Evolutionary conservation across 2,113 vertebrate species (phyloP).

Genomic region (Scomber scombrus): DNA sequence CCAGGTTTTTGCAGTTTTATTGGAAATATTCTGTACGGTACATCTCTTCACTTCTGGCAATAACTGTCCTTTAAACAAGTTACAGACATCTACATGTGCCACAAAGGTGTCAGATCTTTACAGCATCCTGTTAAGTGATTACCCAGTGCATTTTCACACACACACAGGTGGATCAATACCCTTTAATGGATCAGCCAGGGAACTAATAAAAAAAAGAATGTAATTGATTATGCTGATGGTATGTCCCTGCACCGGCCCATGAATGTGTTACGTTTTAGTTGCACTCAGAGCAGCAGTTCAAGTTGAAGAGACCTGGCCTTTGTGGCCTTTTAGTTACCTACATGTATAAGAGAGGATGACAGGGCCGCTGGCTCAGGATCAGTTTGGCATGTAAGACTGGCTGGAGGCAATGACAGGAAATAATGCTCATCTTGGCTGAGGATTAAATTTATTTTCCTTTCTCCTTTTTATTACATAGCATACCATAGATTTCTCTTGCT

Average conservation of each 20-base stretch:
- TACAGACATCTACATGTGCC: constrained; percentile 39
- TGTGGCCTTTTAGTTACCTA: constrained; percentile 32
- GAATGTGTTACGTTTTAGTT: constrained; percentile 29
- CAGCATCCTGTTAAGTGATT: constrained; percentile 67
- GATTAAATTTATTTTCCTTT: constrained; percentile 24
- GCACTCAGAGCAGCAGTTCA: constrained; percentile 49
- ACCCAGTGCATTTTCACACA: constrained; percentile 53
- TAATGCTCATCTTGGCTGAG: constrained; percentile 41
- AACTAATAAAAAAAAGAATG: constrained; percentile 64
- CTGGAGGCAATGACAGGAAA: constrained; percentile 36
- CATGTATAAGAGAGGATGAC: constrained; percentile 21
- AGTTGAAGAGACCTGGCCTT: constrained; percentile 49
- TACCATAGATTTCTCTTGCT: constrained; percentile 17
- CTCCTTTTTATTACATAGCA: constrained; percentile 28
- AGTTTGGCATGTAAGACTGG: constrained; percentile 34
- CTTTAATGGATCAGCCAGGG: constrained; percentile 64
- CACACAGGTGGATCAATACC: constrained; percentile 54
- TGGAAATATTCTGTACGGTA: constrained; percentile 26
- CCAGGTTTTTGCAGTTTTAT: constrained; percentile 37
- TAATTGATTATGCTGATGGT: constrained; percentile 67
- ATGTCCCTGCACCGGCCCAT: constrained; percentile 31
- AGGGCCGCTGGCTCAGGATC: constrained; percentile 43
- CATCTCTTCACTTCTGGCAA: constrained; percentile 41
- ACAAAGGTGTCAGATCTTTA: constrained; percentile 58
- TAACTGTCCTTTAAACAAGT: constrained; percentile 56